A percentile compares a stretch with the other conserved stretches of the same genome.
These are phyloP conservation scores for Scopus umbretta DNA, from an alignment of 2,113 vertebrate genomes.

Conservation along the genomic window DNA sequence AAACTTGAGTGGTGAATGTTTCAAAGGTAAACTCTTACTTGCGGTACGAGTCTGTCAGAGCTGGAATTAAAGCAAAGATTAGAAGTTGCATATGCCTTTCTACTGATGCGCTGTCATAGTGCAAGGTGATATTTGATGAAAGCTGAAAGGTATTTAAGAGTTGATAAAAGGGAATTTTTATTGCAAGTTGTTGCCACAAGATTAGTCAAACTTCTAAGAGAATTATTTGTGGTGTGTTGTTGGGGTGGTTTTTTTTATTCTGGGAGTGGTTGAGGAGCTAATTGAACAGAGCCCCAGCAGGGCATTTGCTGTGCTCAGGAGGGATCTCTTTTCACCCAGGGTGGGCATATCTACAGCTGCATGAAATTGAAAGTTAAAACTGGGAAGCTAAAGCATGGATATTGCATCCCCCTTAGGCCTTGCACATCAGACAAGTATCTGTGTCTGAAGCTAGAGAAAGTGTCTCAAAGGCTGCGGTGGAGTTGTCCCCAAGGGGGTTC, in stretches of 20 bases:
- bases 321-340: neutral
- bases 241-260: neutral
- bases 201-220: neutral
- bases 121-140: neutral
- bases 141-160: neutral
- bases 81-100: neutral
- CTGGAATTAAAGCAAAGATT: conserved; percentile 1
- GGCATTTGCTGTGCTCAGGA: neutral
- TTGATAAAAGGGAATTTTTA: conserved; percentile 47
- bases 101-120: neutral
- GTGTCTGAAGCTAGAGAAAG: neutral
- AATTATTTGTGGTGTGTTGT: too few species aligned
- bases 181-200: neutral
- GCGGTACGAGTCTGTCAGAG: conserved; percentile 5
- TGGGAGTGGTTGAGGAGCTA: neutral
- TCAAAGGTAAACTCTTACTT: conserved; percentile 13
- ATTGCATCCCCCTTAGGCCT: neutral
- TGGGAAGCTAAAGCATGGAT: neutral
- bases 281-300: neutral
- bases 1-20: neutral
- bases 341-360: neutral
- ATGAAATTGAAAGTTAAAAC: neutral
- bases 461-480: neutral
- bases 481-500: neutral
- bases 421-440: accelerated